A percentile compares a stretch with the other conserved stretches of the same genome.
Conservation (phyloP, 2,113 vertebrate species). For the Marcusenius ussheri region DNA sequence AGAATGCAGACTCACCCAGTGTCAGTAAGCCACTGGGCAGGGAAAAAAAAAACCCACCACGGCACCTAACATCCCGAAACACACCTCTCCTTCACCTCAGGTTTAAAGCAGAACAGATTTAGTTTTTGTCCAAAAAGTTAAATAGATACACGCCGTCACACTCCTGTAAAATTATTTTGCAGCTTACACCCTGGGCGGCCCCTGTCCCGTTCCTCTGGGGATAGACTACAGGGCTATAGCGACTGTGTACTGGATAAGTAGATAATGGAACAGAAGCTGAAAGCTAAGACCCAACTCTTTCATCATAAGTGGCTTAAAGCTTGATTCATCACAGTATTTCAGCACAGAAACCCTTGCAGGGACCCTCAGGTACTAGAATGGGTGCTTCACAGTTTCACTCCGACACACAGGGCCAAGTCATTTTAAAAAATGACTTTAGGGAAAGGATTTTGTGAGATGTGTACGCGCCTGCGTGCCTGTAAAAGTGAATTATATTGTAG, state of each 20-base stretch:
- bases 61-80: background rate
- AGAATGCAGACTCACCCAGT: background rate
- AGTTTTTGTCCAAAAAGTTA: background rate
- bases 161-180: background rate
- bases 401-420: background rate
- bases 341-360: background rate
- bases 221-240: background rate
- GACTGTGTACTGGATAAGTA: background rate
- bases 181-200: background rate
- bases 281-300: background rate
- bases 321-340: background rate
- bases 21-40: background rate
- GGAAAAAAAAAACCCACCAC: background rate
- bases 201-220: background rate
- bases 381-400: background rate
- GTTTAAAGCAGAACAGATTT: background rate
- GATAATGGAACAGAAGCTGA: background rate
- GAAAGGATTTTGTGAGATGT: background rate
- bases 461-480: background rate
- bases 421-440: background rate
- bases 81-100: background rate
- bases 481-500: background rate
- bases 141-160: background rate
- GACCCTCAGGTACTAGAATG: background rate
- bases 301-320: background rate